Base-by-base conservation (phyloP, 2,113 vertebrate genomes). In the Sinocyclocheilus rhinocerous region DNA sequence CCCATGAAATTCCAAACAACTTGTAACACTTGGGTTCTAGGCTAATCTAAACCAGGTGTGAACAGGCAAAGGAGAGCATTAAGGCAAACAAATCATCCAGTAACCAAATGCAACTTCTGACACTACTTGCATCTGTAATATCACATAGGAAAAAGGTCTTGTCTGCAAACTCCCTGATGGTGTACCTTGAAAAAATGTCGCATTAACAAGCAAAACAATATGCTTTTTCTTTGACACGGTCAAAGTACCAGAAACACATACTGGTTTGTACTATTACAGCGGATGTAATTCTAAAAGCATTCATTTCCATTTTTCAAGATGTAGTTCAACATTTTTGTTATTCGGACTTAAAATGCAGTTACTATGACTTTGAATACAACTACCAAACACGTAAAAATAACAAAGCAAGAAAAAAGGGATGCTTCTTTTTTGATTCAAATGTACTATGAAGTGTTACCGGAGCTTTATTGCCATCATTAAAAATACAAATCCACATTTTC, bases 391-490 rank as follows among this genome's bases (percentile, higher is more conserved):
- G 10, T 59, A 18, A 5, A 78, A 7, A 79, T 36, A 12, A 33
- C 4, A 24, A 61, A 4, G 36, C 33, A 39, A 15, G 22, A 48
- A 4, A 36, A 22, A 42, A 39, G 29, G 29, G 29, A 70, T 10
- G 20, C 18, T 13, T 22, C 10, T 42, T 29, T 33, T 33, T 33
- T 33, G 29, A 33, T 33, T 33, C 29, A 33, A 48, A 26, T 26
- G 7, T 24, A 65, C 36, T 48, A 26, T 11, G 8, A 81, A 48
- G 24, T 26, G 7, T 81, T 65, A 65, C 24, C 8, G 55, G 20
- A 61, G 77, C 33, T 65, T 65, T 48, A 81, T 81, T 81, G 39
- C 79, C 59, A 81, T 81, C 7, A 4, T 65, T 81, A 26, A 81
- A 16, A 45, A 33, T 2, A 39, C 22, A 81, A 48, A 65, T 45